Evolutionary conservation across 2,797 vertebrate genomes (phyloP), one percentile per base, ranked within the genome.

Genomic region (Orestias chungarensis): DNA sequence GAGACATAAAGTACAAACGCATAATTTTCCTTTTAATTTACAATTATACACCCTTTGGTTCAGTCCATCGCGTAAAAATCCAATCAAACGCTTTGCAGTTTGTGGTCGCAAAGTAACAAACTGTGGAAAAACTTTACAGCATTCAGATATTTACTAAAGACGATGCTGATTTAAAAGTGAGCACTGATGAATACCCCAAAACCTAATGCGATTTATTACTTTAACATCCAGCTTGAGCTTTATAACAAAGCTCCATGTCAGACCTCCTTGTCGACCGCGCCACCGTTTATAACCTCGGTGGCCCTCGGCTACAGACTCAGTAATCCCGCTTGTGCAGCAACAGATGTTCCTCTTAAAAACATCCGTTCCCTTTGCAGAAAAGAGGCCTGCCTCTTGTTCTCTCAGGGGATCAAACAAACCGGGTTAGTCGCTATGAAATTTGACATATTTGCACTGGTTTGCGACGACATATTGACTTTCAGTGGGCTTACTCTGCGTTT

Each of bases 301-400:
- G 87, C 91, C 91, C 80, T 78, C 59, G 83, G 88, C 86, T 78
- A 74, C 78, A 86, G 86, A 90, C 85, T 77, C 86, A 86, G 80
- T 92, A 91, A 91, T 93, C 91, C 92, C 88, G 90, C 93, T 93
- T 91, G 87, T 91, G 68, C 78, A 86, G 89, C 88, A 92, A 91
- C 91, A 92, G 92, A 92, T 94, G 91, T 92, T 91, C 90, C 89
- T 92, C 89, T 88, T 93, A 89, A 92, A 92, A 91, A 89, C 88
- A 90, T 92, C 86, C 87, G 80, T 78, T 78, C 79, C 86, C 81
- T 83, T 82, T 79, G 76, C 85, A 90, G 86, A 64, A 73, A 86
- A 87, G 81, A 6, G 87, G 88, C 88, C 82, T 85, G 81, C 78
- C 85, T 84, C 77, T 82, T 76, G 27, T 88, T 88, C 90, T 89